Base-by-base conservation (phyloP, 2,888 invertebrate genomes). In the Falcaria lacertinaria region DNA sequence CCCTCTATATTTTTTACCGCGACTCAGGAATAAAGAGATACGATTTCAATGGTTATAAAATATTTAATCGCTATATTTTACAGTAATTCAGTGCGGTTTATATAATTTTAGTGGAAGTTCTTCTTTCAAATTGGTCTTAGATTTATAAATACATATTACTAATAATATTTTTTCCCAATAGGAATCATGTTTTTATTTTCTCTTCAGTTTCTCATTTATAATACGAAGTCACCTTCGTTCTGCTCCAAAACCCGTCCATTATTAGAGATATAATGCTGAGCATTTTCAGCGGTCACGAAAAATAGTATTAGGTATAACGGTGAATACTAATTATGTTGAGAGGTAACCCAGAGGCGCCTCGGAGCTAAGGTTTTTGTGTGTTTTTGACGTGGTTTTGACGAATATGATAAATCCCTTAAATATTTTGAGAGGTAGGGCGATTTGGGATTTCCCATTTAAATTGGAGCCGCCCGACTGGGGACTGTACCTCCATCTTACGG, bases 231-330 rank as follows among this genome's bases (percentile, higher is more conserved):
- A 11, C 28, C 11, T 28, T 25, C 37, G 37, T 37, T 37, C 37
- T 15, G 37, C 37, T 22, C 22, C 22, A 37, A 2, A 13, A 36
- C 14, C 22, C 37, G n/a, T 22, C 37, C 22, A 22, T 37, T 37
- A 22, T 37, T 8, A 37, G 14, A 37, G 15, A 25, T 37, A 13
- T 37, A 15, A 25, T 37, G 22, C 22, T 22, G 22, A 14, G 16
- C 22, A 37, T 37, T 37, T 37, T 15, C 37, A 37, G 25, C 11
- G 22, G 37, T 37, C 37, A 37, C 37, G 22, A 37, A 37, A 25
- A 37, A 37, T 37, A 5, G 25, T 22, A 25, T 19, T 11, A 11
- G 28, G 11, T 15, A 37, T 25, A 37, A 37, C 37, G 37, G 36
- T 22, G 14, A 14, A 22, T 22, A 22, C 37, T 37, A 37, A 37